Percentiles rank a stretch among this genome's conserved stretches.
Conservation (phyloP, 2,797 vertebrate genomes). For the Eulemur rubriventer region DNA sequence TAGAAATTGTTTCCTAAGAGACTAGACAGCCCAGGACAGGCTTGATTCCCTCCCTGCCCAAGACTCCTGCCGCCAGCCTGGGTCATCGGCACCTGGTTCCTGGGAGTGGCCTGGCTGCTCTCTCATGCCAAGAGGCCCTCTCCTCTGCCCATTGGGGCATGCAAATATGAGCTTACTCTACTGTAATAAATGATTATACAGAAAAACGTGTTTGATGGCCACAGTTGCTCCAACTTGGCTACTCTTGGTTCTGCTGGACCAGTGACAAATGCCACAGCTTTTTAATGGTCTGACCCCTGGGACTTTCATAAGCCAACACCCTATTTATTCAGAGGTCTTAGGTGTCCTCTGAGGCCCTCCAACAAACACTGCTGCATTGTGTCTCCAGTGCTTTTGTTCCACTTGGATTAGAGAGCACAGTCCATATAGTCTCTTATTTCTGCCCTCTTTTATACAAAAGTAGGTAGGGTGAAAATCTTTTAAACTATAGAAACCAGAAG, state of each 20-base stretch:
- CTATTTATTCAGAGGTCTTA: conserved; percentile 72
- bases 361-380: conserved; percentile 68
- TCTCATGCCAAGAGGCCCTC: not conserved
- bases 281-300: conserved; percentile 63
- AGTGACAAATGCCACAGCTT: conserved; percentile 72
- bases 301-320: conserved; percentile 67
- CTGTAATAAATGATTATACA: not conserved
- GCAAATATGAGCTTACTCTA: not conserved
- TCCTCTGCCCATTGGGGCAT: not conserved
- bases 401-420: conserved; percentile 66
- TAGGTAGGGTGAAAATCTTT: conserved; percentile 49
- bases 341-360: conserved; percentile 62
- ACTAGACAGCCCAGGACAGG: not conserved
- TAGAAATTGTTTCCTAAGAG: conserved; percentile 39
- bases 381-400: conserved; percentile 54
- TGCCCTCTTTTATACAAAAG: conserved; percentile 25
- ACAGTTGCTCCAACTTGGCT: conserved; percentile 33
- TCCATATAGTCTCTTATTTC: not conserved
- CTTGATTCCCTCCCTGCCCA: not conserved
- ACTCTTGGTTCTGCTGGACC: conserved; percentile 59
- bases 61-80: not conserved
- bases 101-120: not conserved
- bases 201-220: not conserved
- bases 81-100: not conserved
- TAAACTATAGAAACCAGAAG: conserved; percentile 43